phyloP scores from a whole-genome alignment of 2,113 vertebrate genomes.

The Callipepla californica region DNA sequence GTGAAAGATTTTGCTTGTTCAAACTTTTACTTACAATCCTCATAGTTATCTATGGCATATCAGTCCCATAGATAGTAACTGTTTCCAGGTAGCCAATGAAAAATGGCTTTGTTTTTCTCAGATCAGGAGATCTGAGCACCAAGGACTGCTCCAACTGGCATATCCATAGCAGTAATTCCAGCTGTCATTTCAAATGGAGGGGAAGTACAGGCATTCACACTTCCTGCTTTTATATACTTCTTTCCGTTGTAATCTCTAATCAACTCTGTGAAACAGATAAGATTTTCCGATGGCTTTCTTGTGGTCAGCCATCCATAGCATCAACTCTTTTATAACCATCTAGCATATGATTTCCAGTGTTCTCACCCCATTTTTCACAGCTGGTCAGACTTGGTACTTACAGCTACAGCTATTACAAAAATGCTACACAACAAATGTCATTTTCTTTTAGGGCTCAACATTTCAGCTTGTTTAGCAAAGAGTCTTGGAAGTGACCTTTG shows the following conservation, averaged over 20 bases:
- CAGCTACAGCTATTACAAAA: not conserved
- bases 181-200: not conserved
- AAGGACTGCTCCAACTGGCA: not conserved
- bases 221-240: not conserved
- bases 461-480: slow-evolving; percentile 19
- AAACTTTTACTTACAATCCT: not conserved
- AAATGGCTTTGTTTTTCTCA: not conserved
- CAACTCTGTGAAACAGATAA: not conserved
- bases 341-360: not conserved
- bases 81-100: not conserved
- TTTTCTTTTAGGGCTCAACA: slow-evolving; percentile 3
- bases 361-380: not conserved
- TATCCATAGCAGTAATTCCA: not conserved
- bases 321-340: not conserved
- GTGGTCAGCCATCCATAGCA: not conserved
- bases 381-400: not conserved
- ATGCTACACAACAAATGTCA: not conserved
- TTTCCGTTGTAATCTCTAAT: not conserved
- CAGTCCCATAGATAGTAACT: not conserved
- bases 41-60: not conserved
- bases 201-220: not conserved
- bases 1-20: not conserved
- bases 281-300: not conserved
- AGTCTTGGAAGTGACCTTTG: slow-evolving; percentile 36
- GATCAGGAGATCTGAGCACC: not conserved